phyloP scores from a whole-genome alignment of 2,888 invertebrate genomes.

The Schizaphis graminum region DNA sequence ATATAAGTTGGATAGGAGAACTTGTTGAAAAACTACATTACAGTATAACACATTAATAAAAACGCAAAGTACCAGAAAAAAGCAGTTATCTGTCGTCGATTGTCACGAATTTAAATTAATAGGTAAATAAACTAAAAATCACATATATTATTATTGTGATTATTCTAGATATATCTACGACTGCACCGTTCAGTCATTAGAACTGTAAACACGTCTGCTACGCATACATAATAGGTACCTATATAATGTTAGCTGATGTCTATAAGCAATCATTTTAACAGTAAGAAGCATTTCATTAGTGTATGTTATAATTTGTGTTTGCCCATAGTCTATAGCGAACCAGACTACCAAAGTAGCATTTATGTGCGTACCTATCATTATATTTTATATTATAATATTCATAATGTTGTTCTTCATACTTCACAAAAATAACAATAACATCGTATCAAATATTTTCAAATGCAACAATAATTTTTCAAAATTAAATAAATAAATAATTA shows the following conservation, averaged over 20 bases:
- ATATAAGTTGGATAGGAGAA: no score
- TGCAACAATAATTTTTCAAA: not conserved
- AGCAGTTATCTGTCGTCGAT: not conserved
- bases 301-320: not conserved
- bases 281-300: not conserved
- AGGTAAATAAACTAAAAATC: not conserved
- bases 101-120: not conserved
- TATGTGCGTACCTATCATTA: not conserved
- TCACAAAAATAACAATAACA: not conserved
- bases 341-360: not conserved
- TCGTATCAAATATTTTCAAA: not conserved
- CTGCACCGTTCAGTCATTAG: not conserved
- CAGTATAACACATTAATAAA: not conserved
- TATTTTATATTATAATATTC: not conserved
- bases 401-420: not conserved
- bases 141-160: not conserved
- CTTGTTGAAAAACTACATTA: not conserved
- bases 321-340: not conserved
- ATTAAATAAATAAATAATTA: no score
- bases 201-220: not conserved
- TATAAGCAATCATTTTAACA: not conserved
- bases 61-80: not conserved
- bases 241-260: not conserved
- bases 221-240: not conserved
- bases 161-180: not conserved